Evolutionary conservation across 1,140 invertebrate genomes (phyloP).

Genomic region (Rhopalosiphum padi): DNA sequence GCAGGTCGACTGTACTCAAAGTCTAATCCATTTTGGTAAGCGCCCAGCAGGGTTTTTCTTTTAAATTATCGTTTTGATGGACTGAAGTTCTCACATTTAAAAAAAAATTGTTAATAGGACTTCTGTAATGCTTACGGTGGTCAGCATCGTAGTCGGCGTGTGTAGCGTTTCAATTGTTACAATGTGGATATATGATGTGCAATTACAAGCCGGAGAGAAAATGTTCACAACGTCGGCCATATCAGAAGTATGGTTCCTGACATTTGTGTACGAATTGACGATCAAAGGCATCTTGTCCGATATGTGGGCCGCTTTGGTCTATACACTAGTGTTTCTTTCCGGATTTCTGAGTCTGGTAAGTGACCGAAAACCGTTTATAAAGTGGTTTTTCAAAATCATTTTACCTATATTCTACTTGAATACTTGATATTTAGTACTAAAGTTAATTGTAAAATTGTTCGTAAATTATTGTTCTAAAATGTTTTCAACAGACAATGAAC

Average conservation of each 20-base stretch:
- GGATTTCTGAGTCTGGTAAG: constrained; percentile 67
- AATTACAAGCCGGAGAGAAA: constrained; percentile 54
- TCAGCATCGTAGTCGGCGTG: constrained; percentile 65
- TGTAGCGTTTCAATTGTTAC: constrained; percentile 64
- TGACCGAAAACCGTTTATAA: background rate
- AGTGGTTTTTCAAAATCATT: background rate
- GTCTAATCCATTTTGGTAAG: constrained; percentile 69
- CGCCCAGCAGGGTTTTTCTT: background rate
- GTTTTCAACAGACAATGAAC: background rate
- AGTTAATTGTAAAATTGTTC: background rate
- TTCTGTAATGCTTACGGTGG: constrained; percentile 64
- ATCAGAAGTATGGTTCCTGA: constrained; percentile 64
- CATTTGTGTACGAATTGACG: constrained; percentile 65
- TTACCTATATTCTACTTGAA: too few relatives aligned
- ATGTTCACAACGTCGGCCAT: constrained; percentile 58
- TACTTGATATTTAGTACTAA: background rate
- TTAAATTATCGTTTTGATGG: background rate
- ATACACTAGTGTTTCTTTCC: constrained; percentile 64
- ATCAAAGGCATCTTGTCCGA: constrained; percentile 61
- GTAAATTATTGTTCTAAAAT: background rate
- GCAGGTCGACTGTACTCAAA: constrained; percentile 68
- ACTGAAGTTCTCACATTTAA: background rate
- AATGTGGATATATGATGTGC: constrained; percentile 62
- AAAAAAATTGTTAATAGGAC: constrained; percentile 61
- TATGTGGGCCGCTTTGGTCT: constrained; percentile 64